A percentile compares a stretch with the other conserved stretches of the same genome.
These are phyloP conservation scores for Sphenopsis melanotis DNA, from an alignment of 2,797 vertebrate genomes.

Conservation along the genomic window DNA sequence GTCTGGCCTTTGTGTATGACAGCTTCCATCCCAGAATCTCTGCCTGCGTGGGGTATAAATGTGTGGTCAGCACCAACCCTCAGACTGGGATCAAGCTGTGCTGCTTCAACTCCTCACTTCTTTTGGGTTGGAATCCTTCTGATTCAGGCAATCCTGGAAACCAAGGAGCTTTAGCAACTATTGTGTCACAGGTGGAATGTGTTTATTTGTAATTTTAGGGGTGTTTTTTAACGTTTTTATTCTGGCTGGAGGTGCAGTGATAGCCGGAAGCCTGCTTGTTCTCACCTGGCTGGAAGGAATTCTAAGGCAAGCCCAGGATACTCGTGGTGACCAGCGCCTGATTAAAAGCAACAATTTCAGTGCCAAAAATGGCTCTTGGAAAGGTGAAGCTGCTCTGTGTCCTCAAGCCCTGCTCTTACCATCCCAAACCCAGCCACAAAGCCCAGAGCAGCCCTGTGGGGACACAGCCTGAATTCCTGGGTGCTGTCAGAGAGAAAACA, in stretches of 20 bases:
- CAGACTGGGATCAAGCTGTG: background rate
- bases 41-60: background rate
- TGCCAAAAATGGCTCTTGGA: background rate
- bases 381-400: background rate
- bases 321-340: accelerated
- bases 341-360: background rate
- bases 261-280: background rate
- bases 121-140: background rate
- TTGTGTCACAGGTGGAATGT: background rate
- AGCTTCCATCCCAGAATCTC: background rate
- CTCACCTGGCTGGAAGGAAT: background rate
- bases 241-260: background rate
- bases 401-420: background rate
- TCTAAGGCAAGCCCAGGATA: background rate
- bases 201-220: background rate
- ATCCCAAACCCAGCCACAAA: background rate
- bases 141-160: background rate
- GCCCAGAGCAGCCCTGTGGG: background rate
- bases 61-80: background rate
- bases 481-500: accelerated
- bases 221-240: accelerated
- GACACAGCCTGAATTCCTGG: background rate
- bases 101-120: background rate
- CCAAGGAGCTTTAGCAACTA: accelerated
- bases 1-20: background rate